Evolutionary conservation across 2,797 vertebrate species (phyloP).

Genomic region (Petrocephalus schoutedeni): DNA sequence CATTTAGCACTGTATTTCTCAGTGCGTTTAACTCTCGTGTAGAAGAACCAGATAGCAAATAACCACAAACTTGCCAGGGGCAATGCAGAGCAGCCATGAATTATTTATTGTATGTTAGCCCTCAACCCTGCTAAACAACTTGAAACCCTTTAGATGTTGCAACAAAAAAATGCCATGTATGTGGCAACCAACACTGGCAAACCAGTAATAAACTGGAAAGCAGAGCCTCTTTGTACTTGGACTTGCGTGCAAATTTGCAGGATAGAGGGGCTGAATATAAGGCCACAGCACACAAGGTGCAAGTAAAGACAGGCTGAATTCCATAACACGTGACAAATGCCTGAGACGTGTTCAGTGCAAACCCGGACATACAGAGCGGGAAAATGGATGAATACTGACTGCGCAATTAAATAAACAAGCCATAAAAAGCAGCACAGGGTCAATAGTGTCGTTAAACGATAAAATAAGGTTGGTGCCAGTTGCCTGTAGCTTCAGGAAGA

Average conservation of each 20-base stretch:
- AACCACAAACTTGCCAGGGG: neutral
- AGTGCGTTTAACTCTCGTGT: neutral
- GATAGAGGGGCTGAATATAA: neutral
- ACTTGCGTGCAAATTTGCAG: neutral
- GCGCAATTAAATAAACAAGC: neutral
- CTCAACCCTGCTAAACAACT: neutral
- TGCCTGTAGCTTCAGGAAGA: neutral
- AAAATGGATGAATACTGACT: neutral
- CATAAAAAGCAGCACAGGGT: neutral
- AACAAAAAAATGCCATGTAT: neutral
- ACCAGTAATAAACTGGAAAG: neutral
- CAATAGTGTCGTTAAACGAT: neutral
- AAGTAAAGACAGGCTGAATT: neutral
- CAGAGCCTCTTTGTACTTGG: neutral
- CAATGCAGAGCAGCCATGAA: neutral
- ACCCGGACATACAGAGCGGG: neutral
- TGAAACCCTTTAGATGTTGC: neutral
- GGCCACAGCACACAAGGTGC: neutral
- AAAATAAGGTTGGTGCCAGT: neutral
- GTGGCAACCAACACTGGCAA: neutral
- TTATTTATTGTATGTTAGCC: neutral
- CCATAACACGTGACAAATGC: neutral
- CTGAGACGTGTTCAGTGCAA: neutral
- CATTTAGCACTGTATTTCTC: neutral
- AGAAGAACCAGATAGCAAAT: neutral